A percentile compares a stretch with the other conserved stretches of the same genome.
These are phyloP conservation scores for Catocala fraxini DNA, from an alignment of 2,888 invertebrate genomes.

Conservation along the genomic window DNA sequence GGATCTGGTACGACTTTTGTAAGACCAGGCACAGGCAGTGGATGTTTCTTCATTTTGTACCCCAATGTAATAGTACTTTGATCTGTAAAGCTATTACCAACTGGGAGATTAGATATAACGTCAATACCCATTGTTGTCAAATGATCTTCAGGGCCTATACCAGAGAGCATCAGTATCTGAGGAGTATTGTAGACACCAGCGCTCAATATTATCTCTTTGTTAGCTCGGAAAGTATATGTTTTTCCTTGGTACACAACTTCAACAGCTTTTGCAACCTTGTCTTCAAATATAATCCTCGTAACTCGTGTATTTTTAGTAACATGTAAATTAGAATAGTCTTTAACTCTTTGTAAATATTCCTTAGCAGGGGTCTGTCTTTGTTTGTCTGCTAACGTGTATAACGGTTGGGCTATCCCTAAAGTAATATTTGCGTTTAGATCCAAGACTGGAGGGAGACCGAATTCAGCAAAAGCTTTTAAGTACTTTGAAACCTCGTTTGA, in stretches of 20 bases:
- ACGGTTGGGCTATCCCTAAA: constrained; percentile 33
- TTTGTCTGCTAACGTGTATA: constrained; percentile 15
- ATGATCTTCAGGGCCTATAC: constrained; percentile 36
- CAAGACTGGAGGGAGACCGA: constrained; percentile 23
- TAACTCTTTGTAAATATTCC: constrained; percentile 24
- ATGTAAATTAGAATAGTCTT: constrained; percentile 33
- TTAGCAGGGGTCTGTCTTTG: constrained; percentile 34
- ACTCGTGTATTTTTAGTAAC: constrained; percentile 34
- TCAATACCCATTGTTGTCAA: constrained; percentile 26
- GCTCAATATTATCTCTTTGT: constrained; percentile 36
- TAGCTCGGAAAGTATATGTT: constrained; percentile 28
- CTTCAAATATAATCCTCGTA: constrained; percentile 29
- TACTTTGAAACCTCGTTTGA: constrained; percentile 13
- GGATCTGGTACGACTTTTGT: constrained; percentile 11
- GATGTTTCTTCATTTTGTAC: constrained; percentile 21
- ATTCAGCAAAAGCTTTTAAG: constrained; percentile 32
- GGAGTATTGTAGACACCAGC: constrained; percentile 37
- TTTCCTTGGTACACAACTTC: constrained; percentile 11
- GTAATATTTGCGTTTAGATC: constrained; percentile 33
- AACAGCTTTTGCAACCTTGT: constrained; percentile 29
- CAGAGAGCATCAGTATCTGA: constrained; percentile 36
- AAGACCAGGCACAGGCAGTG: constrained; percentile 12
- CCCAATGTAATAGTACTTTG: constrained; percentile 11
- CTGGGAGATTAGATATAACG: constrained; percentile 30
- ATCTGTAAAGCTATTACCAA: constrained; percentile 34